Evolutionary conservation across 2,888 invertebrate species (phyloP).

Genomic region (Carabus problematicus): DNA sequence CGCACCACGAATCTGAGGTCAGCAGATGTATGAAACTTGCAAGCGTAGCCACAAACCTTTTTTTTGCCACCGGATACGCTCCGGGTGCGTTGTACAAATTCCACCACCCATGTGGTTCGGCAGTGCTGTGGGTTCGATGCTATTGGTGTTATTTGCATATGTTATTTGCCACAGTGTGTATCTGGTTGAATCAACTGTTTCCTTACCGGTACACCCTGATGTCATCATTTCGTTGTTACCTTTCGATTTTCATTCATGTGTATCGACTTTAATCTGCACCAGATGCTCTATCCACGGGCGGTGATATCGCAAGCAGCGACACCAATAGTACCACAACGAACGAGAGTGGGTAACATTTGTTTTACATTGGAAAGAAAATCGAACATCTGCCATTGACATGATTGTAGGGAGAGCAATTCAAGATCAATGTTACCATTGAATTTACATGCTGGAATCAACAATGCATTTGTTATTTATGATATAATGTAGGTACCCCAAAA

Average conservation of each 20-base stretch:
- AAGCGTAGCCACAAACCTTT: slow-evolving; percentile 23
- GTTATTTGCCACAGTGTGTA: slow-evolving; percentile 23
- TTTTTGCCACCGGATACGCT: slow-evolving; percentile 10
- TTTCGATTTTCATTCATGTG: slow-evolving; percentile 12
- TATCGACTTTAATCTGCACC: too few species aligned
- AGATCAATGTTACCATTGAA: too few species aligned
- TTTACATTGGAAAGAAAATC: too few species aligned
- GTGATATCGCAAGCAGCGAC: too few species aligned
- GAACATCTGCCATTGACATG: too few species aligned
- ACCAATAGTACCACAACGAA: too few species aligned
- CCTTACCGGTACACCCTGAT: background rate
- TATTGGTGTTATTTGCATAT: slow-evolving; percentile 27
- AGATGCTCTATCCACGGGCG: too few species aligned
- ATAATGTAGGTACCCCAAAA: too few species aligned
- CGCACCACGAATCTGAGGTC: slow-evolving; percentile 9
- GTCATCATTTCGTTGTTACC: slow-evolving; percentile 24
- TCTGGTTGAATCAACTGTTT: slow-evolving; percentile 28
- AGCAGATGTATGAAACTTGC: slow-evolving; percentile 35
- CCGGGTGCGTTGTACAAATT: slow-evolving; percentile 24
- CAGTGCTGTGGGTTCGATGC: background rate
- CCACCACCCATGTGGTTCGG: background rate
- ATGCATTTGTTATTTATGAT: too few species aligned
- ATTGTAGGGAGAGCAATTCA: too few species aligned
- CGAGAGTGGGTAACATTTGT: too few species aligned
- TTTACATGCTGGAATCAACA: too few species aligned